These are phyloP conservation scores for Nephrotoma guestfalica DNA, from an alignment of 2,888 invertebrate species.

Conservation along the genomic window DNA sequence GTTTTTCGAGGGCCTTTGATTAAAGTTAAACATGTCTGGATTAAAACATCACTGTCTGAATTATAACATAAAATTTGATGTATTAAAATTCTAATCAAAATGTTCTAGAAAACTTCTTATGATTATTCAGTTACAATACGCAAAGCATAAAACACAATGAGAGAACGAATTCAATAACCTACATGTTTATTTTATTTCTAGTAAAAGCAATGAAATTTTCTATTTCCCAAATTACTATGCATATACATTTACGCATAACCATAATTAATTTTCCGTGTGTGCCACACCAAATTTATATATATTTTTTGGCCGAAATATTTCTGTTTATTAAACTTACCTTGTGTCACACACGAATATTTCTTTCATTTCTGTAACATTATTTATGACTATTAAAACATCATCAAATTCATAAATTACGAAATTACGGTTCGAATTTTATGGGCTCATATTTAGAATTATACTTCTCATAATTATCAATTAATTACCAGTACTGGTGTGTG, in stretches of 20 bases:
- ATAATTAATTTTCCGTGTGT: background rate
- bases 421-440: background rate
- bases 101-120: too few species aligned
- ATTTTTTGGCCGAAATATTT: background rate
- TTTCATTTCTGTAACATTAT: background rate
- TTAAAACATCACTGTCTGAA: too few species aligned
- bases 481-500: background rate
- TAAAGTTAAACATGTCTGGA: too few species aligned
- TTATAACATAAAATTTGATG: too few species aligned
- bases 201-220: background rate
- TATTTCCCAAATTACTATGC: background rate
- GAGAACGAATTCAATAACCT: too few species aligned
- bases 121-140: too few species aligned
- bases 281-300: background rate
- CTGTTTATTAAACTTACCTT: background rate
- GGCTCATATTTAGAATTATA: background rate
- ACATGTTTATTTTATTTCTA: background rate
- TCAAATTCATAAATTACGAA: background rate
- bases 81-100: too few species aligned
- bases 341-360: background rate
- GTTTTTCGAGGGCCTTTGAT: too few species aligned
- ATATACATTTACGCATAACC: background rate
- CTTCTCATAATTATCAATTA: background rate
- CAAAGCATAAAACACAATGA: too few species aligned
- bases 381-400: background rate